These are phyloP conservation scores for Latheticus oryzae DNA, from an alignment of 2,888 invertebrate genomes.

Conservation along the genomic window DNA sequence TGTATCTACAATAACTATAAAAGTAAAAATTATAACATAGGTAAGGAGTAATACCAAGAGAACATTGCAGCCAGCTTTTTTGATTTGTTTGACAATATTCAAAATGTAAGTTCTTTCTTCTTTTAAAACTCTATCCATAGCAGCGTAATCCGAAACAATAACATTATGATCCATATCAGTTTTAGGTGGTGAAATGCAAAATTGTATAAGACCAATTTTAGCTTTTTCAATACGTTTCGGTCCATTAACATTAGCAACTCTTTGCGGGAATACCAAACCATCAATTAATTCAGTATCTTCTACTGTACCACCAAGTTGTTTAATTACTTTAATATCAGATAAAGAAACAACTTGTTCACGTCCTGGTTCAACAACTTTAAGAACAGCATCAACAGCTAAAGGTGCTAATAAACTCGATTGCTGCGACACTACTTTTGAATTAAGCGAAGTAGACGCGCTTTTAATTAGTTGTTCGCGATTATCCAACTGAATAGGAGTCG, in stretches of 20 bases:
- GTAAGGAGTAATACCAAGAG: constrained; percentile 76
- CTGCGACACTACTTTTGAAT: constrained; percentile 99
- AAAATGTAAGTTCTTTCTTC: constrained; percentile 98
- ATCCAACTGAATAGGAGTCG: constrained; percentile 84
- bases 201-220: constrained; percentile 98
- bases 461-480: constrained; percentile 91
- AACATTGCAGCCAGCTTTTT: constrained; percentile 98
- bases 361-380: constrained; percentile 81
- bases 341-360: constrained; percentile 83
- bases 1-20: constrained; percentile 64
- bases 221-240: constrained; percentile 96
- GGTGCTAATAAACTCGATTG: constrained; percentile 96
- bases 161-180: constrained; percentile 99
- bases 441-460: constrained; percentile 97
- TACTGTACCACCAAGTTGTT: constrained; percentile 95
- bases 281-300: constrained; percentile 97
- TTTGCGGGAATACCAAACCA: constrained; percentile 95
- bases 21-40: constrained; percentile 2
- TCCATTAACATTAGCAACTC: constrained; percentile 88
- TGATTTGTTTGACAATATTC: constrained; percentile 98
- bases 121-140: constrained; percentile 98
- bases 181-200: constrained; percentile 99
- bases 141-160: constrained; percentile 98
- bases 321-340: constrained; percentile 96
- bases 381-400: constrained; percentile 96